These are phyloP conservation scores for Mamestra configurata DNA, from an alignment of 1,140 invertebrate genomes.

Conservation along the genomic window DNA sequence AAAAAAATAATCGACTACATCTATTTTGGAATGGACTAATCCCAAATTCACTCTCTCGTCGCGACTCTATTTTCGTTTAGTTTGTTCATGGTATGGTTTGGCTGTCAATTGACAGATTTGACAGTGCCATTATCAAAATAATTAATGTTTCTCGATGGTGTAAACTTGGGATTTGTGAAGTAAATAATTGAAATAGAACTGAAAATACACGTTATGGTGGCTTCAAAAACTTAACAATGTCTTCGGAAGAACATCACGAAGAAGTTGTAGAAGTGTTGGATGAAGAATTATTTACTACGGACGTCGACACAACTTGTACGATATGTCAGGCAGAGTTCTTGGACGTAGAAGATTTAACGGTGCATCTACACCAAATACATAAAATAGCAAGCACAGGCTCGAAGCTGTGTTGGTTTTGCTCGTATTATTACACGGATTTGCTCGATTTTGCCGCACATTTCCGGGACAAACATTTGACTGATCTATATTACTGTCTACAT, in stretches of 20 bases:
- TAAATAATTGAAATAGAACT: not conserved
- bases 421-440: constrained; percentile 52
- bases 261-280: constrained; percentile 5
- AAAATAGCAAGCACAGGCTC: too few relatives aligned
- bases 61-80: too few relatives aligned
- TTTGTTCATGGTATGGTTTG: too few relatives aligned
- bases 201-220: not conserved
- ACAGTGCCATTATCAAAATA: too few relatives aligned
- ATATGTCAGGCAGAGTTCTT: constrained; percentile 79
- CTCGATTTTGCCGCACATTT: constrained; percentile 69
- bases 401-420: constrained; percentile 68
- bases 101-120: too few relatives aligned
- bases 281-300: constrained; percentile 11
- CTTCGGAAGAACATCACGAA: constrained; percentile 1
- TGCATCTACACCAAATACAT: constrained; percentile 73
- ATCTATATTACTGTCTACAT: constrained; percentile 64
- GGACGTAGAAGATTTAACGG: constrained; percentile 70
- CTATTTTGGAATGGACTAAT: too few relatives aligned
- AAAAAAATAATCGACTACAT: too few relatives aligned
- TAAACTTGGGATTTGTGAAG: too few relatives aligned
- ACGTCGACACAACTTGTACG: constrained; percentile 69
- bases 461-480: constrained; percentile 62
- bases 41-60: too few relatives aligned
- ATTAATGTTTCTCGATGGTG: too few relatives aligned
- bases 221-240: constrained; percentile 9